These are phyloP conservation scores for Brachionichthys hirsutus DNA, from an alignment of 2,113 vertebrate genomes.

Conservation along the genomic window DNA sequence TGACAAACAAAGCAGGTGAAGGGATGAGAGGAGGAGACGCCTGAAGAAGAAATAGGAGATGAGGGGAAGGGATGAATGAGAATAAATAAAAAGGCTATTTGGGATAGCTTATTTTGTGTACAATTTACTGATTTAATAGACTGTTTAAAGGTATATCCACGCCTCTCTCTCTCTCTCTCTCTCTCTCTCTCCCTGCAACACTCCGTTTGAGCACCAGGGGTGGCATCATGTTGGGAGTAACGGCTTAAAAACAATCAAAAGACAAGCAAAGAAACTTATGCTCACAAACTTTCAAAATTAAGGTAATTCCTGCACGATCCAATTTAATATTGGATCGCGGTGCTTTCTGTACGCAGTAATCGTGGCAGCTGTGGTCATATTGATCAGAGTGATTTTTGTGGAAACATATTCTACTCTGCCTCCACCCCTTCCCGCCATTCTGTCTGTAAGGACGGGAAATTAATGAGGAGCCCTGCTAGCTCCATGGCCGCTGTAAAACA, in stretches of 20 bases:
- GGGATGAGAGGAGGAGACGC: background rate
- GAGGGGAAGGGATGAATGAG: background rate
- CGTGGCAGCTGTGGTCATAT: constrained; percentile 17
- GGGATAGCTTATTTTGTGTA: constrained; percentile 5
- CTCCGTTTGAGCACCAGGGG: constrained; percentile 64
- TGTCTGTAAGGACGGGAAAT: constrained; percentile 22
- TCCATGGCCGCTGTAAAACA: constrained; percentile 40
- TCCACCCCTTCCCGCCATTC: constrained; percentile 1
- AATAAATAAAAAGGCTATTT: background rate
- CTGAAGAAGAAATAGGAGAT: constrained; percentile 7
- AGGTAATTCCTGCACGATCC: constrained; percentile 9
- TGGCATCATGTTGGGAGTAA: constrained; percentile 45
- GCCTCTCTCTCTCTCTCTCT: constrained; percentile 47
- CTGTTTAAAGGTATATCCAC: constrained; percentile 14
- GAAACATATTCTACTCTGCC: background rate
- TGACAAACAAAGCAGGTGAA: constrained; percentile 5
- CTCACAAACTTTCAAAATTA: constrained; percentile 29
- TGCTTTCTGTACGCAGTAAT: no score
- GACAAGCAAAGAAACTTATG: constrained; percentile 27
- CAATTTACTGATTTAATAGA: background rate
- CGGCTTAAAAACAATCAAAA: constrained; percentile 27
- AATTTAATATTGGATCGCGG: background rate
- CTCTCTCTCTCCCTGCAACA: constrained; percentile 25
- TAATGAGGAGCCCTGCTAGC: constrained; percentile 43
- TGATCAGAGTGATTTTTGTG: constrained; percentile 15